These are phyloP conservation scores for Ormyrus labotus DNA, from an alignment of 2,888 invertebrate species.

Conservation along the genomic window DNA sequence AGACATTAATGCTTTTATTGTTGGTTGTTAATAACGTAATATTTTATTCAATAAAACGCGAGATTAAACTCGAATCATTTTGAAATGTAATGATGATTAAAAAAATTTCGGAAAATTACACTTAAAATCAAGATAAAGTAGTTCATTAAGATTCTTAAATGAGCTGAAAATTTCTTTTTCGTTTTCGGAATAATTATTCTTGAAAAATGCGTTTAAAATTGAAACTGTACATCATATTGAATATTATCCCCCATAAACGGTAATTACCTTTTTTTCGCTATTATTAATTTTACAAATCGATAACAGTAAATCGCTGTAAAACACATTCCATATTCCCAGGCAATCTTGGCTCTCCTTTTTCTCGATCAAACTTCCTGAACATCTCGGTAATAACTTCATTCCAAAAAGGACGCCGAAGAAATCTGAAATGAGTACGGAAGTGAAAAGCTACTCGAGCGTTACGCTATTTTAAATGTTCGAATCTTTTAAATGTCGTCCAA, in stretches of 20 bases:
- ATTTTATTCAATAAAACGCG: too few relatives aligned
- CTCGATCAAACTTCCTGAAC: conserved; percentile 4
- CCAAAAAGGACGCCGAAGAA: conserved; percentile 5
- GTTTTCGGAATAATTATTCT: too few relatives aligned
- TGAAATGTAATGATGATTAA: too few relatives aligned
- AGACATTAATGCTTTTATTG: too few relatives aligned
- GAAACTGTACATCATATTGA: too few relatives aligned
- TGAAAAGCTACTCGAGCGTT: conserved; percentile 35
- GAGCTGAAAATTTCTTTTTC: too few relatives aligned
- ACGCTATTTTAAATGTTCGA: conserved; percentile 44
- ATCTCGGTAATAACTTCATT: neutral
- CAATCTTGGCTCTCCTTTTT: conserved; percentile 10
- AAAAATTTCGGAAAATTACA: too few relatives aligned
- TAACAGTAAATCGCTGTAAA: conserved; percentile 10
- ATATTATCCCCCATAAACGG: too few relatives aligned
- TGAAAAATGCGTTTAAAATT: too few relatives aligned
- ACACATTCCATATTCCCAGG: neutral
- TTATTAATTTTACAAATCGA: conserved; percentile 22
- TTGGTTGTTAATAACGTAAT: too few relatives aligned
- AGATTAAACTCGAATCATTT: too few relatives aligned
- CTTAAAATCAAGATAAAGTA: neutral
- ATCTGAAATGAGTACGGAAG: conserved; percentile 23
- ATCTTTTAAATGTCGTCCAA: neutral
- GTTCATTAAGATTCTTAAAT: neutral
- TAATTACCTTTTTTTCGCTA: neutral